Evolutionary conservation across 2,888 invertebrate genomes (phyloP).

Genomic region (Aphodius sticticus): DNA sequence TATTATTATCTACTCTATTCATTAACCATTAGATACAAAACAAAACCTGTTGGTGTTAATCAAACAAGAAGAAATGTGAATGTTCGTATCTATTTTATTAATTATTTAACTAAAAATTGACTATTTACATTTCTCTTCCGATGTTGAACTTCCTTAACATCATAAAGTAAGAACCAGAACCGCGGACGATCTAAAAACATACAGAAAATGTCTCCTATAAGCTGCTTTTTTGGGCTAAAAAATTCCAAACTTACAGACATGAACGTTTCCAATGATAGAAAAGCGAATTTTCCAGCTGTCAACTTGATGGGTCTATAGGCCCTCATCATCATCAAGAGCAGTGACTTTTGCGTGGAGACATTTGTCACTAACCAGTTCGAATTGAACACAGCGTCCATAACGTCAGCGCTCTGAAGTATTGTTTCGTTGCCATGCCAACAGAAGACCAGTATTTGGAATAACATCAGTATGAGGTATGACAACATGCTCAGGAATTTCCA

Average conservation of each 20-base stretch:
- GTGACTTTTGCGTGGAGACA: constrained; percentile 32
- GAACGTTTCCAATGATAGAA: constrained; percentile 25
- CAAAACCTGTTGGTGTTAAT: not conserved
- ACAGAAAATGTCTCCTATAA: constrained; percentile 11
- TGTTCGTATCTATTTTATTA: not conserved
- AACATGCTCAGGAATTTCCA: constrained; percentile 34
- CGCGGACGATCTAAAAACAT: constrained; percentile 30
- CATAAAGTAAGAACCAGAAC: constrained; percentile 33
- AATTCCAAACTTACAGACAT: constrained; percentile 19
- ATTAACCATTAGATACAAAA: not conserved
- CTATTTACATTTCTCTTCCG: not conserved
- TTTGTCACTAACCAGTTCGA: constrained; percentile 32
- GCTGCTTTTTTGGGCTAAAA: not conserved
- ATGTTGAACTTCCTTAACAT: constrained; percentile 21
- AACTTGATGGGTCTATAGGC: constrained; percentile 37
- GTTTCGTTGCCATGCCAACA: constrained; percentile 43
- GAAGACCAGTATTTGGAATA: constrained; percentile 39
- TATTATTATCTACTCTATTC: not conserved
- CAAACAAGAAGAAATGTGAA: not conserved
- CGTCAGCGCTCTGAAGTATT: constrained; percentile 32
- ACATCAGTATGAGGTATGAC: constrained; percentile 36
- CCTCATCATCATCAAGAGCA: constrained; percentile 39
- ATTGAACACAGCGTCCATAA: constrained; percentile 31
- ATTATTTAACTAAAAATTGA: not conserved
- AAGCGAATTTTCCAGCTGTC: constrained; percentile 37